Base-by-base conservation (phyloP, 2,888 invertebrate species). In the Callimorpha dominula region DNA sequence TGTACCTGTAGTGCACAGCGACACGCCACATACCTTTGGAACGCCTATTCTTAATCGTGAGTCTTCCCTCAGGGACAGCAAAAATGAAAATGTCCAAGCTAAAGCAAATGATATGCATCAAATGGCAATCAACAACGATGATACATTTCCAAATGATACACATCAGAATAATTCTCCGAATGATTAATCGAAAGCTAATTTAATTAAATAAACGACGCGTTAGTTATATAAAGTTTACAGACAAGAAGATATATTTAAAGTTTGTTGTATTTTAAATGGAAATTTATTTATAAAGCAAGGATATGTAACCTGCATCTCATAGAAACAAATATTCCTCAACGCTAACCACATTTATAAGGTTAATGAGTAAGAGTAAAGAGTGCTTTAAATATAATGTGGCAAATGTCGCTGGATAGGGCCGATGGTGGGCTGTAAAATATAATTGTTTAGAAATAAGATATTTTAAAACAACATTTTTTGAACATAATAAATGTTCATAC, bases 21-120 rank as follows among this genome's bases (percentile, higher is more conserved):
- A 83, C 5, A 60, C 77, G 4, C 72, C 81, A 4, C 81, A 79
- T 63, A 79, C 74, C 4, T 87, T 71, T 71, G 75, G 75, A n/a
- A 54, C 79, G 49, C 60, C 62, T 15, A 65, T 78, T 9, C 72
- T 77, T 4, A 72, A 73, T 31, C 68, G 57, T 20, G 75, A 81
- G n/a, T 46, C 77, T 12, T 64, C 43, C 49, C 67, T 69, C 17
- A 80, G 70, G 63, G 79, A 83, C 14, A 72, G 65, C 11, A 86
- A 85, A 73, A 80, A 71, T 50, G 85, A 83, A 75, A 80, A 68
- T 46, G 43, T 71, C n/a, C 76, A 80, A 62, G 80, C 83, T 11
- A 79, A 87, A 66, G 62, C 70, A 5, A 77, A 72, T 68, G 82
- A 84, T 14, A 60, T 76, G 63, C 77, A 78, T 46, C 76, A 76